phyloP scores from a whole-genome alignment of 2,113 vertebrate species.

The Guaruba guarouba region DNA sequence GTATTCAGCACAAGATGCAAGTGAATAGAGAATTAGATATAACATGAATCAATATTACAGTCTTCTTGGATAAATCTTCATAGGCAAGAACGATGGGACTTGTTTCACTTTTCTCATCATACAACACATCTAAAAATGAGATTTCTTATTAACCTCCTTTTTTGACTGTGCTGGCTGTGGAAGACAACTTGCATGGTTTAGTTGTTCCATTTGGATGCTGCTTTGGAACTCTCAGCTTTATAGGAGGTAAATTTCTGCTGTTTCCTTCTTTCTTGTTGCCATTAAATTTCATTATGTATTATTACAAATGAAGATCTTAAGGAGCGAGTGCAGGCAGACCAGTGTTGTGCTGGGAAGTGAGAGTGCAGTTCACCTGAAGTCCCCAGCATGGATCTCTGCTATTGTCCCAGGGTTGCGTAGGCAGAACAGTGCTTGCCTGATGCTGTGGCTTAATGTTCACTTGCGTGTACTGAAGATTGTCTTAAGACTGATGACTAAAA shows the following conservation, averaged over 20 bases:
- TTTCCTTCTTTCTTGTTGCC: neutral
- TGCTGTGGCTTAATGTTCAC: neutral
- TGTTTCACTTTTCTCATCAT: neutral
- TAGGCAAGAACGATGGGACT: neutral
- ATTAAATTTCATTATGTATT: neutral
- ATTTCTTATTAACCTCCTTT: neutral
- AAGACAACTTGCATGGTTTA: neutral
- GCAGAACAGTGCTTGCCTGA: neutral
- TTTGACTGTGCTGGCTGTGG: neutral
- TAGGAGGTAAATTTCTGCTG: neutral
- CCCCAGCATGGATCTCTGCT: neutral
- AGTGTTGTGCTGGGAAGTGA: neutral
- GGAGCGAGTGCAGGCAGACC: neutral
- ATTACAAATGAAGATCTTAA: neutral
- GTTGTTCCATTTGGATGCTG: neutral
- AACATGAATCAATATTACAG: neutral
- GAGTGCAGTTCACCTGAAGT: neutral
- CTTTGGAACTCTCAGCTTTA: neutral
- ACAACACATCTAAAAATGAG: neutral
- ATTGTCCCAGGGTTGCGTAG: rapidly evolving
- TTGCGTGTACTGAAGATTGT: neutral
- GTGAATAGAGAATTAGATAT: neutral
- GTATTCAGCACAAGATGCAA: neutral
- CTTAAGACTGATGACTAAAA: neutral
- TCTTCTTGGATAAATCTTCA: neutral